Evolutionary conservation across 2,113 vertebrate genomes (phyloP).

Genomic region (Spizaetus ornatus): DNA sequence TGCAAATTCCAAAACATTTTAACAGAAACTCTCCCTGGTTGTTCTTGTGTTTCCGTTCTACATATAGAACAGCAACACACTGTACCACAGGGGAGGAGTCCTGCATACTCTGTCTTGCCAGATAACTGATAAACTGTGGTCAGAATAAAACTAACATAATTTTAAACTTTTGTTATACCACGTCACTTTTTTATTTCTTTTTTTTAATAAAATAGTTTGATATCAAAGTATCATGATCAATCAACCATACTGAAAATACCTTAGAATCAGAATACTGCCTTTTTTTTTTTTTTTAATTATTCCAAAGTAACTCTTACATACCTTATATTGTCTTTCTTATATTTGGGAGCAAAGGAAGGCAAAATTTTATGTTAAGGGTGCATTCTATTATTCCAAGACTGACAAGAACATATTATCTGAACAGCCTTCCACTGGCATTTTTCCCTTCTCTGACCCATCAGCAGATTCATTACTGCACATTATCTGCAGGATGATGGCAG

Average conservation of each 20-base stretch:
- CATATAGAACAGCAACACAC: neutral
- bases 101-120: neutral
- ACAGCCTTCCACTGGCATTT: neutral
- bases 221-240: neutral
- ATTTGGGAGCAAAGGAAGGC: neutral
- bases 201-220: neutral
- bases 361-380: neutral
- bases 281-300: neutral
- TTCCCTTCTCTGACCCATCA: neutral
- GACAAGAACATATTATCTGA: neutral
- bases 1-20: neutral
- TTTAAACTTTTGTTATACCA: neutral
- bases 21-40: neutral
- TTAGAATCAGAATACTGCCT: neutral
- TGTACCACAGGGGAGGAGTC: neutral
- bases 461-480: neutral
- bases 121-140: neutral
- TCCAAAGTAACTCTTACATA: neutral
- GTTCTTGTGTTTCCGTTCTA: neutral
- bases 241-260: neutral
- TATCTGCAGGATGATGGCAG: neutral
- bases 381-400: neutral
- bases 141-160: neutral
- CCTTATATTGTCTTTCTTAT: neutral
- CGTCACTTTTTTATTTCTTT: accelerated